A percentile compares a stretch with the other conserved stretches of the same genome.
Conservation (phyloP, 1,140 invertebrate species). For the Drosophila sturtevanti region DNA sequence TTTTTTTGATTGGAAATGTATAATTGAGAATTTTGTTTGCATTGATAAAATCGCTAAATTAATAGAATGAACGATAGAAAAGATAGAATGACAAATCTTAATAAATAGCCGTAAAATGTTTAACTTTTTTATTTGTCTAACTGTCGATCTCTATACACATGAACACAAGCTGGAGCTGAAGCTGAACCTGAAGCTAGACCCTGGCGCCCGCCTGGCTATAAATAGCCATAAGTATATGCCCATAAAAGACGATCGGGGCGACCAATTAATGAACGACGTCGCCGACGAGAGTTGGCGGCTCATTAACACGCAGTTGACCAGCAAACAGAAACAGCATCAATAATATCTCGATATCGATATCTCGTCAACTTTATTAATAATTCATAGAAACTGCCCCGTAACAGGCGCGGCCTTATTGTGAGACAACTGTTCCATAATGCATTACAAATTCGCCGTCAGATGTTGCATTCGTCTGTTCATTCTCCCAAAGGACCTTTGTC, state of each 20-base stretch:
- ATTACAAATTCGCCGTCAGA: constrained; percentile 67
- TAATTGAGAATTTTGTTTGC: constrained; percentile 53
- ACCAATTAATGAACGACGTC: constrained; percentile 69
- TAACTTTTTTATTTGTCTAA: constrained; percentile 55
- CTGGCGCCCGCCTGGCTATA: constrained; percentile 57
- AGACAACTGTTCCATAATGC: constrained; percentile 67
- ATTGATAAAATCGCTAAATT: constrained; percentile 71
- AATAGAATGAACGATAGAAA: constrained; percentile 38
- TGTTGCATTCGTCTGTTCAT: constrained; percentile 9
- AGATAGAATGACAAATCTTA: constrained; percentile 27
- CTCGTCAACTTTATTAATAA: constrained; percentile 64
- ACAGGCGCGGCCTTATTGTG: constrained; percentile 29
- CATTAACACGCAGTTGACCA: constrained; percentile 74
- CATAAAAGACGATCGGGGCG: constrained; percentile 60
- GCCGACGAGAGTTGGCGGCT: constrained; percentile 73
- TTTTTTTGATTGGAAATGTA: constrained; percentile 22
- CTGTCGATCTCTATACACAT: constrained; percentile 32
- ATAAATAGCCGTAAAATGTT: constrained; percentile 61
- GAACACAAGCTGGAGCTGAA: background rate
- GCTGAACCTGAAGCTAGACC: constrained; percentile 1
- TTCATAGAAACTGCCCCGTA: constrained; percentile 60
- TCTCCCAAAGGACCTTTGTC: constrained; percentile 54
- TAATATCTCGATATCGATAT: constrained; percentile 17
- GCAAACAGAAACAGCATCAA: constrained; percentile 35
- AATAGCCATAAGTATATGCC: constrained; percentile 51